Conservation (phyloP, 2,113 vertebrate genomes). For the Muscicapa adusta region DNA sequence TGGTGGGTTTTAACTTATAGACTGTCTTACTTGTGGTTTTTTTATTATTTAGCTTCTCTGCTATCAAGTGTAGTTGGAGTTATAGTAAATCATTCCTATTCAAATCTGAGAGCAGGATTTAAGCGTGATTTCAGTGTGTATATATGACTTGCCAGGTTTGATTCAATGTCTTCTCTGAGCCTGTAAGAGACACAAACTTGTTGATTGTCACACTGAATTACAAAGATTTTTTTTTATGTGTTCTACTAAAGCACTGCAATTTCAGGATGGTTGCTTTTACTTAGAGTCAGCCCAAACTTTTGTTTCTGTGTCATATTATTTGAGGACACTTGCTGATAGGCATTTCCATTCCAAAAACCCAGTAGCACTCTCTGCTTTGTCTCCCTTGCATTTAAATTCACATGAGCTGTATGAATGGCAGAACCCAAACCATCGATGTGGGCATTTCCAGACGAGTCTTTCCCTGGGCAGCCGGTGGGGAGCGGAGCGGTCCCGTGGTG, state of each 20-base stretch:
- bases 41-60: neutral
- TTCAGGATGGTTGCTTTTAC: neutral
- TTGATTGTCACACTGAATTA: neutral
- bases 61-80: neutral
- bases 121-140: neutral
- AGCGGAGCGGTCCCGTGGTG: neutral
- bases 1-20: neutral
- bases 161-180: neutral
- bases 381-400: neutral
- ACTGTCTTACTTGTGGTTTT: neutral
- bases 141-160: neutral
- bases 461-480: neutral
- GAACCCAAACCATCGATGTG: accelerated
- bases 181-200: neutral
- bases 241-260: neutral
- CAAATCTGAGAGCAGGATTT: neutral
- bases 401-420: neutral
- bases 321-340: neutral
- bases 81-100: neutral
- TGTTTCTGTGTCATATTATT: neutral
- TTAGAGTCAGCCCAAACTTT: neutral
- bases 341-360: neutral
- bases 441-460: neutral
- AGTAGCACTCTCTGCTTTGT: neutral
- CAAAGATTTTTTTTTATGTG: neutral